Conservation (phyloP, 2,888 invertebrate species). For the Cosmorhoe ocellata region DNA sequence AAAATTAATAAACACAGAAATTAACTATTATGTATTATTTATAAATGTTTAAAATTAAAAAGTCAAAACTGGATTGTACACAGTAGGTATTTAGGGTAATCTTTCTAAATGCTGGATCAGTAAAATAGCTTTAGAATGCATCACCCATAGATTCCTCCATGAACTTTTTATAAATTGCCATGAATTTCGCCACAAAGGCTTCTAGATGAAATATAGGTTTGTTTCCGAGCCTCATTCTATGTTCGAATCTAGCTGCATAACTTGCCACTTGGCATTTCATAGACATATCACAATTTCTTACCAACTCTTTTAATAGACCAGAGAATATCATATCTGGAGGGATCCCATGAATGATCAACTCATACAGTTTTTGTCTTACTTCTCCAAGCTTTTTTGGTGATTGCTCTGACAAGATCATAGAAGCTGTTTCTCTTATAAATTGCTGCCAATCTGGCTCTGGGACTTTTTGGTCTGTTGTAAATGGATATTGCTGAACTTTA, state of each 20-base stretch:
- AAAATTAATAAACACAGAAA: too few relatives aligned
- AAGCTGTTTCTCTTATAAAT: conserved; percentile 93
- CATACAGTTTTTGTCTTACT: conserved; percentile 94
- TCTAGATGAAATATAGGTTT: conserved; percentile 98
- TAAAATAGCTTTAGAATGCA: conserved; percentile 62
- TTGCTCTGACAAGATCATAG: conserved; percentile 93
- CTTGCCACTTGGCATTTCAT: conserved; percentile 93
- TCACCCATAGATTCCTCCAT: conserved; percentile 87
- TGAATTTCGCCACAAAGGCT: conserved; percentile 98
- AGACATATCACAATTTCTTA: conserved; percentile 94
- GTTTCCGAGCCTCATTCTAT: conserved; percentile 94
- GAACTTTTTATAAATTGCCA: conserved; percentile 96
- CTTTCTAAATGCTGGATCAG: too few relatives aligned
- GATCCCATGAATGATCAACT: conserved; percentile 96
- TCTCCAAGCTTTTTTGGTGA: conserved; percentile 91
- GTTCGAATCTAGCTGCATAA: conserved; percentile 95
- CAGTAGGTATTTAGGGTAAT: too few relatives aligned
- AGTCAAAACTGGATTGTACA: too few relatives aligned
- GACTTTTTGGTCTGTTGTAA: conserved; percentile 89
- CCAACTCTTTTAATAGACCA: conserved; percentile 91
- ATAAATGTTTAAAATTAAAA: too few relatives aligned
- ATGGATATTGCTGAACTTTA: conserved; percentile 95
- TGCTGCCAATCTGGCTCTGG: conserved; percentile 96
- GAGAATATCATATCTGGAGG: conserved; percentile 96
- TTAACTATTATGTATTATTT: too few relatives aligned